phyloP scores from a whole-genome alignment of 1,140 invertebrate genomes.

The Zaprionus gabonicus region DNA sequence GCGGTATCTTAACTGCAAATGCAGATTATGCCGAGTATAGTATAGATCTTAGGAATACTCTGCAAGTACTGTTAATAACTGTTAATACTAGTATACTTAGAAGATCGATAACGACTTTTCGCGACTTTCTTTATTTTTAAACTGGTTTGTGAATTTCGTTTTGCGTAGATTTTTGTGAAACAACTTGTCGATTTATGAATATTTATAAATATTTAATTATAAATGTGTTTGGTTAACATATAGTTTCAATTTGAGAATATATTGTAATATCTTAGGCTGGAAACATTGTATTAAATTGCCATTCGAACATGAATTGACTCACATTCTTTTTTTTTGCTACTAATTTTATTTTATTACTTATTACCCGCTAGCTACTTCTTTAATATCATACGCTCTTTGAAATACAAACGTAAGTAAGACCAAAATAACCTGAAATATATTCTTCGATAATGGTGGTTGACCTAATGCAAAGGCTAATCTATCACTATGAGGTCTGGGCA shows the following conservation, averaged over 20 bases:
- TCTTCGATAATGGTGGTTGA: neutral
- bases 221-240: neutral
- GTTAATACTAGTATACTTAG: neutral
- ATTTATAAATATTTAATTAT: no score
- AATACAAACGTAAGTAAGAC: no score
- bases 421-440: neutral
- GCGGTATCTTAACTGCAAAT: neutral
- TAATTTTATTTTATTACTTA: no score
- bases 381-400: no score
- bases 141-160: neutral
- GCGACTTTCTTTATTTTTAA: neutral
- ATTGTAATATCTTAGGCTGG: neutral
- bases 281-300: neutral
- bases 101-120: neutral
- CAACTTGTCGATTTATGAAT: neutral
- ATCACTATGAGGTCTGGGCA: neutral
- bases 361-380: no score
- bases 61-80: neutral
- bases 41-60: neutral
- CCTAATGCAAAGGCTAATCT: neutral
- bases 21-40: neutral
- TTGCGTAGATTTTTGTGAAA: neutral
- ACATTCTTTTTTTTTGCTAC: neutral
- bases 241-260: neutral
- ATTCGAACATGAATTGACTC: no score